A percentile compares a stretch with the other conserved stretches of the same genome.
phyloP scores from a whole-genome alignment of 2,797 vertebrate species.

The Strix occidentalis region DNA sequence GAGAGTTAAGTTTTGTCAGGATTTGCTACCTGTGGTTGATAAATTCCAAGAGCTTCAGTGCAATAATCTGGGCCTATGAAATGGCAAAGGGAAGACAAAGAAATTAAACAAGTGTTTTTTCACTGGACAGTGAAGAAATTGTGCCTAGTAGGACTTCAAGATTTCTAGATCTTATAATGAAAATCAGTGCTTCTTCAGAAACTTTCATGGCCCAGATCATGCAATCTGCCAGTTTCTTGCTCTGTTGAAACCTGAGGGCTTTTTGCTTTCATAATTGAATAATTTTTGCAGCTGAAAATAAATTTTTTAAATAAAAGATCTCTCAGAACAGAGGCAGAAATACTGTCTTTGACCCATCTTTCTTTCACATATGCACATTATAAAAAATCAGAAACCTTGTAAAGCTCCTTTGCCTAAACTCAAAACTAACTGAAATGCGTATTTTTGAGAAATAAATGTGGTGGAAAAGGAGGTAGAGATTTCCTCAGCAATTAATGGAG shows the following conservation, averaged over 20 bases:
- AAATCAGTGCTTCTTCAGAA: background rate
- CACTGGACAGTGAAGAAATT: background rate
- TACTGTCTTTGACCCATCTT: background rate
- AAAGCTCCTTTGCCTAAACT: background rate
- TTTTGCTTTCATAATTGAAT: background rate
- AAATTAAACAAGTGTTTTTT: background rate
- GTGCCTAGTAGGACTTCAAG: background rate
- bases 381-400: background rate
- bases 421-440: background rate
- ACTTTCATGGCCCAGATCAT: background rate
- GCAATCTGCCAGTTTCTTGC: background rate
- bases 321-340: background rate
- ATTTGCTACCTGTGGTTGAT: background rate
- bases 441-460: background rate
- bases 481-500: background rate
- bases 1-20: background rate
- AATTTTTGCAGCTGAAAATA: background rate
- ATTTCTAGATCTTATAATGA: background rate
- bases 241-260: background rate
- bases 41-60: background rate
- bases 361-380: background rate
- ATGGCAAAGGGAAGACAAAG: background rate
- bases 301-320: background rate
- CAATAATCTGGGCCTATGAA: background rate
- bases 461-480: background rate